These are phyloP conservation scores for Archocentrus centrarchus DNA, from an alignment of 2,113 vertebrate species.

Conservation along the genomic window DNA sequence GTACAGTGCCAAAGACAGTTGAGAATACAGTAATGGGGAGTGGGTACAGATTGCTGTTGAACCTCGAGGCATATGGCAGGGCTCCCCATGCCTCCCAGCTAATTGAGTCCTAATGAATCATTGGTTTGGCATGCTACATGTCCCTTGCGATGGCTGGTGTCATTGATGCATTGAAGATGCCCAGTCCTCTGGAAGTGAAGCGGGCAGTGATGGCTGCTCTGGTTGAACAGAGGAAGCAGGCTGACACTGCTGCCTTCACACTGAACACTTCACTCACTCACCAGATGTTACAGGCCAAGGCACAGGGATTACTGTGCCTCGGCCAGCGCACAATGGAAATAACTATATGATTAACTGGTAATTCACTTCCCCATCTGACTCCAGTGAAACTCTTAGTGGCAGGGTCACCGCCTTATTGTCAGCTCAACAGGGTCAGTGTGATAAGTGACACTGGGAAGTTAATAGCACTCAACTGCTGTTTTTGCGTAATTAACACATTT, in stretches of 20 bases:
- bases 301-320: conserved; percentile 47
- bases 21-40: conserved; percentile 51
- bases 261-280: conserved; percentile 56
- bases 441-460: conserved; percentile 17
- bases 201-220: conserved; percentile 44
- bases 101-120: conserved; percentile 82
- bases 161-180: conserved; percentile 73
- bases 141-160: conserved; percentile 73
- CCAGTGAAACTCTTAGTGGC: conserved; percentile 13
- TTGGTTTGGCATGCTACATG: conserved; percentile 70
- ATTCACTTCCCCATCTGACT: conserved; percentile 67
- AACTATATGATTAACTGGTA: conserved; percentile 64
- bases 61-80: conserved; percentile 76
- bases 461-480: conserved; percentile 10
- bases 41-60: conserved; percentile 67
- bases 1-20: conserved; percentile 48
- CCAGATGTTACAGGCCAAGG: conserved; percentile 70
- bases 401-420: conserved; percentile 39
- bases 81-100: conserved; percentile 71
- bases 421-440: conserved; percentile 29
- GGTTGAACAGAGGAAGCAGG: conserved; percentile 33
- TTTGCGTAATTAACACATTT: conserved; percentile 10
- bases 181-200: conserved; percentile 58
- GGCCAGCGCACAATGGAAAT: conserved; percentile 60
- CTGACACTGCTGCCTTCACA: conserved; percentile 44